Evolutionary conservation across 2,113 vertebrate genomes (phyloP).

Genomic region (Mastomys coucha): DNA sequence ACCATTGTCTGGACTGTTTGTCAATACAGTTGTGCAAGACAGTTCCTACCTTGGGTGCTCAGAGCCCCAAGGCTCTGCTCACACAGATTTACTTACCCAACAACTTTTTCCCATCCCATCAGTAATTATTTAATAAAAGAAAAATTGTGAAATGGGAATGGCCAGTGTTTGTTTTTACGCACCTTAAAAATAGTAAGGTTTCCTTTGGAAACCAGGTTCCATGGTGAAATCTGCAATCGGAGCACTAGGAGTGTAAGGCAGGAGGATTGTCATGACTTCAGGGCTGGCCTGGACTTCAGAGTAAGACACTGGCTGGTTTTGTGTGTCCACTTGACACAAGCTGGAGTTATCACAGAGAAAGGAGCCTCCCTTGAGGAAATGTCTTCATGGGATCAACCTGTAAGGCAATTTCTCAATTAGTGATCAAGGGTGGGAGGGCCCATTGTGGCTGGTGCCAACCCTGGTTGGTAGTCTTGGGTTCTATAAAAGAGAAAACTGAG

Average conservation of each 20-base stretch:
- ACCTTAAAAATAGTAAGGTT: background rate
- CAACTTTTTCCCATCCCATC: background rate
- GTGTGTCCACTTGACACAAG: too few species aligned
- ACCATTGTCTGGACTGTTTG: background rate
- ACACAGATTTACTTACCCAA: background rate
- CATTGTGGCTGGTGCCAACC: too few species aligned
- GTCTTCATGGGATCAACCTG: too few species aligned
- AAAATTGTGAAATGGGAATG: background rate
- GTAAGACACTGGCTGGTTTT: background rate
- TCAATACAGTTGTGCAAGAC: background rate
- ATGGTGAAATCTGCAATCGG: background rate
- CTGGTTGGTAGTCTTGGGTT: too few species aligned
- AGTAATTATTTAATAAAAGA: background rate
- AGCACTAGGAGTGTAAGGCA: background rate
- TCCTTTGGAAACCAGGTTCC: background rate
- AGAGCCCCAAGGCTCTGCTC: background rate
- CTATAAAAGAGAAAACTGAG: too few species aligned
- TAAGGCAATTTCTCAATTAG: too few species aligned
- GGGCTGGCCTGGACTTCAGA: background rate
- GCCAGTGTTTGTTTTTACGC: background rate
- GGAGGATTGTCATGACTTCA: background rate
- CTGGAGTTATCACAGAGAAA: too few species aligned
- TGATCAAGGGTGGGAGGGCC: too few species aligned
- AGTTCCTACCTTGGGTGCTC: background rate
- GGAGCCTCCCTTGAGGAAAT: too few species aligned